A percentile compares a stretch with the other conserved stretches of the same genome.
phyloP scores from a whole-genome alignment of 2,797 vertebrate genomes.

The Tokudaia tokunoshimensis region DNA sequence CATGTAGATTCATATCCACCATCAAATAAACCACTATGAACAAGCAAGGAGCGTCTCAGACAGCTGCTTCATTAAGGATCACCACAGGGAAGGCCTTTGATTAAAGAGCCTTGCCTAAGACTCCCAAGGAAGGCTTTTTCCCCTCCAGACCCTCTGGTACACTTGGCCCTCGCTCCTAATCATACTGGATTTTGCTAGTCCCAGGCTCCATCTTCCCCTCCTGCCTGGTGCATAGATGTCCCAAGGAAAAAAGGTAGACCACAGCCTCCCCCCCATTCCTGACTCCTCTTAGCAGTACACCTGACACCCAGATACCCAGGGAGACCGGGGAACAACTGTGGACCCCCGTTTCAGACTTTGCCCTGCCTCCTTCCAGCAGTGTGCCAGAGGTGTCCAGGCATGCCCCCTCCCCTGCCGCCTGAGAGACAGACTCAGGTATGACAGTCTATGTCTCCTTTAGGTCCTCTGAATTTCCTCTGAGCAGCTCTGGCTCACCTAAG shows the following conservation, averaged over 20 bases:
- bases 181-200: neutral
- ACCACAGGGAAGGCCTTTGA: neutral
- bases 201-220: too few species aligned
- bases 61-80: neutral
- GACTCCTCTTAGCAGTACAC: neutral
- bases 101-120: too few species aligned
- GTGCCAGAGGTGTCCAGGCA: too few species aligned
- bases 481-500: neutral
- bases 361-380: too few species aligned
- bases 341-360: neutral
- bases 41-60: neutral
- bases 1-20: neutral
- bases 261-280: neutral
- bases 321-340: neutral
- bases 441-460: neutral
- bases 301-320: neutral
- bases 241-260: neutral
- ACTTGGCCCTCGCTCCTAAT: neutral
- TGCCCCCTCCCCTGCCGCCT: too few species aligned
- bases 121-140: too few species aligned
- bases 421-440: neutral
- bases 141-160: too few species aligned
- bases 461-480: neutral
- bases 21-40: neutral
- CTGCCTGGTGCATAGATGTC: too few species aligned